Base-by-base conservation (phyloP, 1,140 invertebrate species). In the Zaprionus ghesquierei region DNA sequence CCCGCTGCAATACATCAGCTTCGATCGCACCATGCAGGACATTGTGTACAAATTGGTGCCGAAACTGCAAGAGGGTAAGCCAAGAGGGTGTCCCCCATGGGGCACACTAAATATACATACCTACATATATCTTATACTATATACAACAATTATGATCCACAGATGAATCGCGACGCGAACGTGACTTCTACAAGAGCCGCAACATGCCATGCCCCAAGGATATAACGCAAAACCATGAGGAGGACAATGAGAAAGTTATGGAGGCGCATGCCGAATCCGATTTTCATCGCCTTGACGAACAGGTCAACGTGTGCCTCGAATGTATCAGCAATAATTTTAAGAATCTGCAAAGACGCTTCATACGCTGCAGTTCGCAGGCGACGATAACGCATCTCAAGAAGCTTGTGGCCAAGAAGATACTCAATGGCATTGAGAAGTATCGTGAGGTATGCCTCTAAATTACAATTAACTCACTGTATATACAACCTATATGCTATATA, bases 1-100 rank as follows among this genome's bases (percentile, higher is more conserved):
- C 93, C 98, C 98, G 13, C 93, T 99, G 41, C 97, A 99, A 89
- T 98, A 99, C 87, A 98, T 99, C 79, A 98, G 97, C 92, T 98
- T 98, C 93, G 98, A 99, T 93, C 94, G 98, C 79, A 99, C 98
- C 66, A 97, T 99, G 96, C 98, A 99, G 93, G 98, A 99, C 94
- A 98, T 99, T 93, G 98, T 99, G 54, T 99, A 98, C 93, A 99
- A 99, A 94, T 93, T 98, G 77, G 97, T 98, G 73, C 97, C 97
- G 69, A 95, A 98, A 90, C 93, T 98, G 74, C 97, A 98, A 93
- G 96, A 97, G 92, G 96, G 97, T 97, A 93, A 93, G 94, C 2
- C 51, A 18, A 13, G n/a, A 4, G 18, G 13, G 20, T n/a, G n/a
- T n/a, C n/a, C n/a, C n/a, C n/a, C n/a, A n/a, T n/a, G n/a, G n/a